Base-by-base conservation (phyloP, 35 echinoderm and acorn worm genomes). In the Ophioderma brevispina region DNA sequence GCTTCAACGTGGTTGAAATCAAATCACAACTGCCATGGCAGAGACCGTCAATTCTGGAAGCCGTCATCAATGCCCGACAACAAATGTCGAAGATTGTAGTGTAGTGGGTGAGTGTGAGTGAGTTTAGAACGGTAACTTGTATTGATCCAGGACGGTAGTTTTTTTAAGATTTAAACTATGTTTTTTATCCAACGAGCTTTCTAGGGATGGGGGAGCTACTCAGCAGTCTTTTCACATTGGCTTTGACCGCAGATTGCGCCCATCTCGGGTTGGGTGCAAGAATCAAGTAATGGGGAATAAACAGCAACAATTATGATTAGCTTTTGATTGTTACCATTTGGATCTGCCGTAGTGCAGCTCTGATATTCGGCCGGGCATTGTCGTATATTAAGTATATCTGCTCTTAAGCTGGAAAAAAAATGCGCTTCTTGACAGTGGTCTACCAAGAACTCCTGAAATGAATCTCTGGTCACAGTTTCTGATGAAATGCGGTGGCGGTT, bases 401-500 rank as follows among this genome's bases (percentile, higher is more conserved):
- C 15, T 52, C 81, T 1, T 55, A 39, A 50, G 28, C 81, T 2
- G 39, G 49, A 34, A 52, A 31, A 0, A 84, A 23, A 5, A 15
- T 35, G 18, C 78, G 32, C 32, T 56, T 81, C 78, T 17, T 14
- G 25, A 25, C 33, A 31, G 30, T 42, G 81, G 19, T 36, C 77
- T 0, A 37, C 76, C 0, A 89, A 78, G 78, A 89, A 81, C 13
- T 81, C 39, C 78, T 89, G 6, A 30, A 89, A 81, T 0, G 28
- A 49, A 25, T 33, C 78, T 64, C 77, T 79, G 1, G 76, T 80
- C 5, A 81, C 35, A 40, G 87, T 89, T 34, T 36, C 78, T 36
- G 80, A 90, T 63, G 88, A 70, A 21, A 75, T 85, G 21, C 55
- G 50, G 52, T 90, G 88, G 52, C 55, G n/a, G n/a, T n/a, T n/a